phyloP scores from a whole-genome alignment of 2,113 vertebrate species.

The Megaceryle torquata region DNA sequence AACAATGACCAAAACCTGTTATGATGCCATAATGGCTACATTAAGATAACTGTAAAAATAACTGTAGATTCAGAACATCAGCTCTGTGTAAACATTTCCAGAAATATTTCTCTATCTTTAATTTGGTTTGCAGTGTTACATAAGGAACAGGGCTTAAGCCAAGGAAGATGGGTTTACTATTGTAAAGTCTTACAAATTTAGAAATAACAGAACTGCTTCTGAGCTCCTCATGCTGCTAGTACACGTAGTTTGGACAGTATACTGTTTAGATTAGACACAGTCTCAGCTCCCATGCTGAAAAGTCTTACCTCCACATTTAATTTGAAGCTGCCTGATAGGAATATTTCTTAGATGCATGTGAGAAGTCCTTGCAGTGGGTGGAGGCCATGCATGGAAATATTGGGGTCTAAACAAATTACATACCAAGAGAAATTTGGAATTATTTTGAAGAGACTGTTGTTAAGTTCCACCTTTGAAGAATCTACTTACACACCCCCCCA shows the following conservation, averaged over 20 bases:
- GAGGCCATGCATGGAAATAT: accelerated
- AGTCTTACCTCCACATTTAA: background rate
- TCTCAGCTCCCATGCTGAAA: background rate
- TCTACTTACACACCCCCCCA: background rate
- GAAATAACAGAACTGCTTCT: background rate
- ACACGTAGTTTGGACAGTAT: background rate
- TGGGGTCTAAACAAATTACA: background rate
- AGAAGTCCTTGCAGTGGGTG: background rate
- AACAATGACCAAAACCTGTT: slow-evolving; percentile 59
- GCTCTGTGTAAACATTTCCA: slow-evolving; percentile 51
- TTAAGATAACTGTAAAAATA: slow-evolving; percentile 70
- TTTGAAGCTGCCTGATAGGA: background rate
- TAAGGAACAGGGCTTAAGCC: background rate
- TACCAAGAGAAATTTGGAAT: background rate
- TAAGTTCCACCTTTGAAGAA: background rate
- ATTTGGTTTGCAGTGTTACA: background rate
- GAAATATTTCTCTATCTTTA: slow-evolving; percentile 36
- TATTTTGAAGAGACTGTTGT: background rate
- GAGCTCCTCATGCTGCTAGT: background rate
- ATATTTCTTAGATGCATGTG: background rate
- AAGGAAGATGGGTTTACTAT: background rate
- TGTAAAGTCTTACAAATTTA: background rate
- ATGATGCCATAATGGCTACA: slow-evolving; percentile 41
- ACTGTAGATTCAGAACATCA: slow-evolving; percentile 53
- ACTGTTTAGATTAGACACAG: background rate